Base-by-base conservation (phyloP, 2,797 vertebrate genomes). In the Hyperoplus lanceolatus region DNA sequence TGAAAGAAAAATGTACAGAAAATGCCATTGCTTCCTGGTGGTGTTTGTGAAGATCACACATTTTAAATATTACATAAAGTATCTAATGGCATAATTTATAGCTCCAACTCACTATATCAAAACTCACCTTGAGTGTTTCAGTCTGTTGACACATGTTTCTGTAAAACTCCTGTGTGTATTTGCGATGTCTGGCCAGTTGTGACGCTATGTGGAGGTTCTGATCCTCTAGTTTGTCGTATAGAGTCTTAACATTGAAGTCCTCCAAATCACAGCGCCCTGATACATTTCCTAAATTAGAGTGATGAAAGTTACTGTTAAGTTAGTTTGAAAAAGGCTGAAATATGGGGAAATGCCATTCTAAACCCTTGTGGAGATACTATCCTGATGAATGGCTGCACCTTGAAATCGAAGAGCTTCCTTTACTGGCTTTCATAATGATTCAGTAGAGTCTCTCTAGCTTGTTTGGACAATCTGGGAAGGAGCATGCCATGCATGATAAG, bases 201-300 rank as follows among this genome's bases (percentile, higher is more conserved):
- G 97, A 95, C 0, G 96, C 96, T 79, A 98, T 68, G 48, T 98
- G 97, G 21, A 99, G 86, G 45, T 95, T 98, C 92, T 99, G 98
- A 68, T 99, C 98, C 80, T 99, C 97, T 7, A 99, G 95, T 88
- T 99, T 99, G 89, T 98, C 96, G 0, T 96, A 99, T 36, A 99
- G 91, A 0, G 97, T 99, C 38, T 93, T 96, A 15, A 98, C 94
- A 4, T 96, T 97, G 90, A 99, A 98, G 83, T 98, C 96, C 90
- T 98, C 97, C 82, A 99, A 92, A 38, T 95, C 90, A 78, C 83
- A 85, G 13, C 50, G 54, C 0, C 77, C 13, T 0, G 56, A 73
- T 8, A 2, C 65, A n/a, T 80, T 66, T 11, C 89, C 97, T 98
- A 66, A 71, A 79, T 1, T 29, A 59, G 12, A 6, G 12, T 73